Base-by-base conservation (phyloP, 2,888 invertebrate genomes). In the Sphinx pinastri region DNA sequence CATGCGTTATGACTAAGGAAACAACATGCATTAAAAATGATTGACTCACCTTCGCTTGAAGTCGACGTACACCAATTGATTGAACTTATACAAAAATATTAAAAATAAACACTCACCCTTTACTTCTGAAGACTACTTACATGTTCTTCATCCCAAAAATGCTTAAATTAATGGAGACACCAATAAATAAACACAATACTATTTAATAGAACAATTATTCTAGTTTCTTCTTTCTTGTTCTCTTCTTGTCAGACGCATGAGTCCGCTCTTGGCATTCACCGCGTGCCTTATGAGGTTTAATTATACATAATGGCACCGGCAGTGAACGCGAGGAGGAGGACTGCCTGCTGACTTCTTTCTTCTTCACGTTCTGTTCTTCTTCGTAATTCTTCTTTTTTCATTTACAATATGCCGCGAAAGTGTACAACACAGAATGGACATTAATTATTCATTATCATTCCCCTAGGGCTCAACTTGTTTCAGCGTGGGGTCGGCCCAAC, bases 261-360 rank as follows among this genome's bases (percentile, higher is more conserved):
- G 97, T 96, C 97, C 97, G 96, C 98, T 98, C 98, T 98, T 98
- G 98, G 98, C 98, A 98, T 98, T 98, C 98, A 98, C 98, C 98
- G 98, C 98, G 98, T 98, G 98, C 98, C 98, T 98, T 98, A 98
- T 98, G 98, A 96, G 95, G 91, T 92, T 75, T 89, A 86, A 93
- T 85, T 92, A 95, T 95, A 96, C 96, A 98, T 98, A 98, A 95
- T 94, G 96, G 98, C 97, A 96, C 97, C 96, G 96, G 96, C 97
- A 97, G 98, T 98, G 98, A 97, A 98, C 96, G 97, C 98, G 96
- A 98, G 97, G 98, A 98, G 97, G 95, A 95, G 94, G 96, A 95
- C 95, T 93, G 83, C 81, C 71, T 68, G 79, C 76, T 81, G 73
- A 80, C 70, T 77, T 81, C 73, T 78, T 75, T 74, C 71, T 68